Base-by-base conservation (phyloP, 2,113 vertebrate species). In the Climacteris rufus region DNA sequence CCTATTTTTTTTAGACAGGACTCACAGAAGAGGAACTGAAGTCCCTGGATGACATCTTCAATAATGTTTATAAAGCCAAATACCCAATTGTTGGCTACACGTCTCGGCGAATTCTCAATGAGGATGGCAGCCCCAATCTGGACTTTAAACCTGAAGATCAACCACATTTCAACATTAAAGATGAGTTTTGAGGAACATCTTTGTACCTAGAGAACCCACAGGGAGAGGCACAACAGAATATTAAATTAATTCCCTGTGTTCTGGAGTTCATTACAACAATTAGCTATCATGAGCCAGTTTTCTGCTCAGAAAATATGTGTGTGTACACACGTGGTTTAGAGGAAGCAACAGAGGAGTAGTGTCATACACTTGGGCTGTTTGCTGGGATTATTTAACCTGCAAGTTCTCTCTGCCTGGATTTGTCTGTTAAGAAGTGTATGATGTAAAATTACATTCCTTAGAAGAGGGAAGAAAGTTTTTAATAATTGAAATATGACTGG, bases 21-120 rank as follows among this genome's bases (percentile, higher is more conserved):
- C 99, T 99, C 60, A 98, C 98, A 0, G 98, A 98, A 30, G 98
- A 99, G 39, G 97, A 99, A 92, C 96, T 99, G 69, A 72, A 98
- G 66, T 98, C 99, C 71, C 97, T 99, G 94, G 99, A 99, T 4
- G 97, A 98, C 3, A 83, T 99, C 45, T 99, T 99, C 96, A 98
- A 98, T 93, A 98, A 95, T 31, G 99, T 99, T 10, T 99, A 99
- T 97, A 99, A 99, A 97, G 95, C 97, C 68, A 99, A 99, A 75
- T 99, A 99, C 31, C 99, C 99, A 45, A 99, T 99, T 17, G 98
- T 99, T 25, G 99, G 99, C 78, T 99, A 99, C 97, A 99, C 99
- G 0, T 98, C 98, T 15, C 97, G 98, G 15, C 97, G 98, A 31
- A 98, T 99, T 87, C 98, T 99, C 90, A 98, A 98, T 5, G 95